Percentiles rank a stretch among this genome's conserved stretches.
These are phyloP conservation scores for Neodiprion fabricii DNA, from an alignment of 1,140 invertebrate genomes.

Conservation along the genomic window DNA sequence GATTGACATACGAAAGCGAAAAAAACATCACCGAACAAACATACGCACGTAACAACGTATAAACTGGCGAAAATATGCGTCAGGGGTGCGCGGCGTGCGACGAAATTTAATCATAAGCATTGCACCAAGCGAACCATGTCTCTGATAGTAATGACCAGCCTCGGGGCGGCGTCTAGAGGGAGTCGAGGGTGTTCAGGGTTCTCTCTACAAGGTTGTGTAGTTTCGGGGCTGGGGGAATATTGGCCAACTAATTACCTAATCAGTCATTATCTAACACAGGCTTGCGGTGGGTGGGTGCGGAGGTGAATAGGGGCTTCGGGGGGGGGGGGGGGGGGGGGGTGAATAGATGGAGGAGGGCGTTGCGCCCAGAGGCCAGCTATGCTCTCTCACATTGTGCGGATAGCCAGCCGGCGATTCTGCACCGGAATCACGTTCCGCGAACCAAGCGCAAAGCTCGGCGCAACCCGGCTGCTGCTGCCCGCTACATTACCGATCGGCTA, in stretches of 20 bases:
- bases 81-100: background rate
- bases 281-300: slow-evolving; percentile 23
- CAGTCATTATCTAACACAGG: slow-evolving; percentile 48
- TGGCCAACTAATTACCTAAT: slow-evolving; percentile 52
- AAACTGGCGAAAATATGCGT: too few species aligned
- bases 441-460: too few species aligned
- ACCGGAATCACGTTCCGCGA: too few species aligned
- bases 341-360: slow-evolving; percentile 17
- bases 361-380: background rate
- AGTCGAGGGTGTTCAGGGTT: background rate
- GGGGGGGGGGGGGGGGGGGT: slow-evolving; percentile 28
- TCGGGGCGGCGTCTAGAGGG: background rate
- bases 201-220: background rate
- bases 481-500: too few species aligned
- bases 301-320: slow-evolving; percentile 34
- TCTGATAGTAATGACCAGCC: slow-evolving; percentile 5
- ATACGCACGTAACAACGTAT: too few species aligned
- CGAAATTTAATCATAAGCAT: background rate
- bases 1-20: too few species aligned
- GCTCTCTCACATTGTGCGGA: background rate
- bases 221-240: slow-evolving; percentile 33
- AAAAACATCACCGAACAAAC: too few species aligned
- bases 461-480: too few species aligned
- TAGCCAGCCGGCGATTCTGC: background rate
- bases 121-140: background rate